A percentile compares a stretch with the other conserved stretches of the same genome.
Conservation (phyloP, 2,113 vertebrate species). For the Myrmecobius fasciatus region DNA sequence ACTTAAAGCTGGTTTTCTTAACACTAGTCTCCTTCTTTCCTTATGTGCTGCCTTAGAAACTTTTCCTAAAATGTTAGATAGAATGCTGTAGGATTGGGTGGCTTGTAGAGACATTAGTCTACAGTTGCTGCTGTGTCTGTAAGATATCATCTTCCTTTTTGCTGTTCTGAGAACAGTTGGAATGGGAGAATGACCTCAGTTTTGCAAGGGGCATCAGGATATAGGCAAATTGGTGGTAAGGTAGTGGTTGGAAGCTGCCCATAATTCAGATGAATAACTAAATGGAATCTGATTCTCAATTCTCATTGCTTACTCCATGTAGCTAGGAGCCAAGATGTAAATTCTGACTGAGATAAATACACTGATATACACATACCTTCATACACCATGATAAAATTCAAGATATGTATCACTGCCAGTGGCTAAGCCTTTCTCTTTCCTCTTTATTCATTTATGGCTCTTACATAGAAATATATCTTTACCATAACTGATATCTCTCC, state of each 20-base stretch:
- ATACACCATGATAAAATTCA: background rate
- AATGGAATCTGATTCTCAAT: background rate
- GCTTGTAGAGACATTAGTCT: too few species aligned
- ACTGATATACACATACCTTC: background rate
- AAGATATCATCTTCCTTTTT: too few species aligned
- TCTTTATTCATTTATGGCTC: background rate
- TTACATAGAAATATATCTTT: background rate
- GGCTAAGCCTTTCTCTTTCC: background rate
- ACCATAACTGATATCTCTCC: background rate
- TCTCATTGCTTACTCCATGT: background rate
- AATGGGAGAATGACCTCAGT: too few species aligned
- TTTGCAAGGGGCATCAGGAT: background rate
- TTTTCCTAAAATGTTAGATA: too few species aligned
- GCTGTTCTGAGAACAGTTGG: too few species aligned
- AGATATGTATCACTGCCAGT: background rate
- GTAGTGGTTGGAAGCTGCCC: background rate
- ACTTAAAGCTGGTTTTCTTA: too few species aligned
- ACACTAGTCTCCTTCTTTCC: too few species aligned
- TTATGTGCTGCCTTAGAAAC: too few species aligned
- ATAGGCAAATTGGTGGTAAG: background rate
- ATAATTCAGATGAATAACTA: too few species aligned
- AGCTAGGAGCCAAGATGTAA: background rate
- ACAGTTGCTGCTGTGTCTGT: too few species aligned
- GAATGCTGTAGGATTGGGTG: too few species aligned
- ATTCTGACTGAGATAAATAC: background rate